Base-by-base conservation (phyloP, 1,140 invertebrate species). In the Cryptotermes secundus region DNA sequence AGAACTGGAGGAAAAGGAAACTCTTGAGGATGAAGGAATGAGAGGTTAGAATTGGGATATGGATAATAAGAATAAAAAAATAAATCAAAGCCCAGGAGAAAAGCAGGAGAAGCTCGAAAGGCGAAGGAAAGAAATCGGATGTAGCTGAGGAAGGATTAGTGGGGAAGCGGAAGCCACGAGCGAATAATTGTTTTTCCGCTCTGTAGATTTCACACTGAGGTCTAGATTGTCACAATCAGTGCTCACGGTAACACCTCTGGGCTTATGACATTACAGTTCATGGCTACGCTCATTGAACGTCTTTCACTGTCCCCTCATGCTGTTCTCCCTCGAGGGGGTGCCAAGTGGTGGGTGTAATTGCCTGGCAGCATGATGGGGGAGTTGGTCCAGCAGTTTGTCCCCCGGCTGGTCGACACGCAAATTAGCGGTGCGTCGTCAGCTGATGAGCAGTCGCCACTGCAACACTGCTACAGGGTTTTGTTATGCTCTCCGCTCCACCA, bases 271-370 rank as follows among this genome's bases (percentile, higher is more conserved):
- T 72, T 72, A 14, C n/a, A 72, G 59, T 72, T 72, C 59, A 49
- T 49, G 45, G 45, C 16, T 49, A 19, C 22, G 45, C 45, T 49
- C 45, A 72, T 31, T n/a, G 26, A 26, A 72, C 7, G 59, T 72
- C 31, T n/a, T 72, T 72, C 31, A 26, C 59, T 72, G 59, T n/a
- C 31, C 31, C 59, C n/a, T 72, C 59, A 72, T 9, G n/a, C 59
- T 72, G 59, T 31, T n/a, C 26, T 72, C 59, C 59, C 59, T 72
- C 7, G 59, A 72, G 59, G n/a, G 59, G 26, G 59, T 72, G 59
- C 59, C 59, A n/a, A 72, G 59, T 72, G 59, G n/a, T n/a, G 59
- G 26, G 59, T 72, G 59, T 72, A 72, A 72, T 72, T 72, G 59
- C 14, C 59, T 72, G n/a, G 53, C 53, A n/a, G n/a, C n/a, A n/a